These are phyloP conservation scores for Mimas tiliae DNA, from an alignment of 2,888 invertebrate species.

Conservation along the genomic window DNA sequence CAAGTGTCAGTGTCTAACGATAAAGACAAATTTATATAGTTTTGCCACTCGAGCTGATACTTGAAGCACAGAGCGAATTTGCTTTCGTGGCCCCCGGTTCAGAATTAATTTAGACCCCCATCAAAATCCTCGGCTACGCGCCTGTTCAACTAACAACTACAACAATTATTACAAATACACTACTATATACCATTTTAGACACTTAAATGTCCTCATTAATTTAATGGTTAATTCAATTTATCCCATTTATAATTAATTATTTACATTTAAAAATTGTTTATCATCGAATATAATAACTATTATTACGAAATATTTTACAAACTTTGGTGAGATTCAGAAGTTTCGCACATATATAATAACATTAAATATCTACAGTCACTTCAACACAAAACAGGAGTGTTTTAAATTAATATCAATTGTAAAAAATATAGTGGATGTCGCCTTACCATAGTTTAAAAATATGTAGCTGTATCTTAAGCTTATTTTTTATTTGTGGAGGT, in stretches of 20 bases:
- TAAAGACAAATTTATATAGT: too few species aligned
- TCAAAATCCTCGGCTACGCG: constrained; percentile 18
- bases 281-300: constrained; percentile 78
- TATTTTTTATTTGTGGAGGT: constrained; percentile 22
- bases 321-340: constrained; percentile 83
- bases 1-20: too few species aligned
- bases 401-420: constrained; percentile 41
- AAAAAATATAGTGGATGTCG: constrained; percentile 40
- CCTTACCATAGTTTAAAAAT: constrained; percentile 21
- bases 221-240: constrained; percentile 74
- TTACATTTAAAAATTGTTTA: constrained; percentile 82
- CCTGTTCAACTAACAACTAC: constrained; percentile 75
- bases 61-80: too few species aligned
- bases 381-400: constrained; percentile 53
- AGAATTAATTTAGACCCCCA: constrained; percentile 14
- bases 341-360: constrained; percentile 71
- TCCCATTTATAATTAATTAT: constrained; percentile 77
- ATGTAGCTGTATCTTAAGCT: constrained; percentile 4
- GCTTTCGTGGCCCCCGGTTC: too few species aligned
- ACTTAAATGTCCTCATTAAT: constrained; percentile 72
- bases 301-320: constrained; percentile 83
- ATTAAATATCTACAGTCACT: constrained; percentile 68
- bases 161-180: constrained; percentile 81
- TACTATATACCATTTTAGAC: constrained; percentile 82
- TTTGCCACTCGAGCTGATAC: too few species aligned